A percentile compares a stretch with the other conserved stretches of the same genome.
These are phyloP conservation scores for Mercenaria mercenaria DNA, from an alignment of 1,140 invertebrate species.

Conservation along the genomic window DNA sequence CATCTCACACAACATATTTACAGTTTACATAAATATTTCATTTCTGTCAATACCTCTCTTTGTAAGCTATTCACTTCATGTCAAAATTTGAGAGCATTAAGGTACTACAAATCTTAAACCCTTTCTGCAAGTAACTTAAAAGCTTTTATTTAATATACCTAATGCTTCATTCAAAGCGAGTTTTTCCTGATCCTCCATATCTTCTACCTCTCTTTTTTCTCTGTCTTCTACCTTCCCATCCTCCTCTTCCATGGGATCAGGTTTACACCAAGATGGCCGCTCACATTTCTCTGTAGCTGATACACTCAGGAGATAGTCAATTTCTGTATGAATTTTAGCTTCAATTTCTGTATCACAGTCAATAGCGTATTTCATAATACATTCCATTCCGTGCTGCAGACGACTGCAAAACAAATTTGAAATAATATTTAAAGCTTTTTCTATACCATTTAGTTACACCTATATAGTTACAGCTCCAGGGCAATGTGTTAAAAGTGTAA, in stretches of 20 bases:
- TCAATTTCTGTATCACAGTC: neutral
- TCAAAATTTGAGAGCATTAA: no score
- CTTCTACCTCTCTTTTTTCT: neutral
- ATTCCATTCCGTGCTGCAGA: neutral
- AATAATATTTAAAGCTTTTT: neutral
- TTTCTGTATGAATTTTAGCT: neutral
- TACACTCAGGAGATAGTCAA: neutral
- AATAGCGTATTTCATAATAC: neutral
- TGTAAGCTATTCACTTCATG: no score
- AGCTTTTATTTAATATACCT: no score
- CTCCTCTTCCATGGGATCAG: neutral
- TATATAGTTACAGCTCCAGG: no score
- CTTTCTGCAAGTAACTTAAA: no score
- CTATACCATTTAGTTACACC: no score
- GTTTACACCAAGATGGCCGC: conserved; percentile 18
- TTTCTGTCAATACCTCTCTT: no score
- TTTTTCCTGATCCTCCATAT: neutral
- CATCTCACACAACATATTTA: no score
- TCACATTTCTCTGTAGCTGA: conserved; percentile 4
- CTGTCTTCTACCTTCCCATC: no score
- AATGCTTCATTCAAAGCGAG: neutral
- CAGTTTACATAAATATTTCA: no score
- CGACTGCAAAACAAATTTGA: neutral
- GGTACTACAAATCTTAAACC: no score
- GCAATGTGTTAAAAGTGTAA: no score